A percentile compares a stretch with the other conserved stretches of the same genome.
phyloP scores from a whole-genome alignment of 1,140 invertebrate species.

The Drosophila insularis region DNA sequence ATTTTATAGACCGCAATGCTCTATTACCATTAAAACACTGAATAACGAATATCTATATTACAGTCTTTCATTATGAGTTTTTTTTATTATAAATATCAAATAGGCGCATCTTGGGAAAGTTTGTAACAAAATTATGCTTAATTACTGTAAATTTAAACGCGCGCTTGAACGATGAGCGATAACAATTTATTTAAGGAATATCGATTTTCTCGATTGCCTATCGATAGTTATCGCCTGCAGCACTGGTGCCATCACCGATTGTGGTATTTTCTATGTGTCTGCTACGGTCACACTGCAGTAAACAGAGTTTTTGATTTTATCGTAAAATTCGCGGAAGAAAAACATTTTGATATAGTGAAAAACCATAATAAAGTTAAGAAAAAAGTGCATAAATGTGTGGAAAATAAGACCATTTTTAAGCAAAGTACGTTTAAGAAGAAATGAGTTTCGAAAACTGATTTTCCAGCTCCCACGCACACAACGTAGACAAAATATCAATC shows the following conservation, averaged over 20 bases:
- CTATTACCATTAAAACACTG: conserved; percentile 75
- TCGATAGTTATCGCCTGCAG: not conserved
- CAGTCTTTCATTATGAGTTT: no score
- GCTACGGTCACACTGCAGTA: conserved; percentile 49
- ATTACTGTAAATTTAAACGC: not conserved
- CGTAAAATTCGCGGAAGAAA: conserved; percentile 50
- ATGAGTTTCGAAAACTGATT: conserved; percentile 10
- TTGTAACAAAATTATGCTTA: no score
- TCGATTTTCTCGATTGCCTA: not conserved
- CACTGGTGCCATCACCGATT: not conserved
- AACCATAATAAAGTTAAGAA: conserved; percentile 18
- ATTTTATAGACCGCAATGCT: conserved; percentile 74
- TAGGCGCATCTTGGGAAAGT: no score
- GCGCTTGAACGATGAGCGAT: not conserved
- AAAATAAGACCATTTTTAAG: not conserved
- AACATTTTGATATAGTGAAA: conserved; percentile 37
- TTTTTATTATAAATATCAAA: no score
- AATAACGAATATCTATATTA: conserved; percentile 37
- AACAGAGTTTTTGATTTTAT: conserved; percentile 66
- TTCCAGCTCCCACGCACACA: conserved; percentile 23
- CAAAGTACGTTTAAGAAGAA: conserved; percentile 13
- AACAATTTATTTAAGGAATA: no score
- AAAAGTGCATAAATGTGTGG: conserved; percentile 22
- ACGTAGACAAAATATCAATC: conserved; percentile 75
- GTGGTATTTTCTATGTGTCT: not conserved